Evolutionary conservation across 2,113 vertebrate genomes (phyloP).

Genomic region (Apistogramma diplotaenia): DNA sequence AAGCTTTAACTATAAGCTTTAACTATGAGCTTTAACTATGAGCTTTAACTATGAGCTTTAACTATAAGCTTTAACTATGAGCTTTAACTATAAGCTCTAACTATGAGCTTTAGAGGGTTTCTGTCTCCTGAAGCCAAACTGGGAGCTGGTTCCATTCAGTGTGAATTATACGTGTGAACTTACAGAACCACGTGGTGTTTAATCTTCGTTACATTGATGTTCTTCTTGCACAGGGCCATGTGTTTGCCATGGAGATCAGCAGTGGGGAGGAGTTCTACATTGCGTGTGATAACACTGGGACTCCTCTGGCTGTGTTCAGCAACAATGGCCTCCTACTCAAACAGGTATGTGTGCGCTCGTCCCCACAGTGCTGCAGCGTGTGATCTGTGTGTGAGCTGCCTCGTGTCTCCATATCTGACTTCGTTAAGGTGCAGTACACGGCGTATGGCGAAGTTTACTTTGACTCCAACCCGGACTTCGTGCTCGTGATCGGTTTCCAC

Average conservation of each 20-base stretch:
- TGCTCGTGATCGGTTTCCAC: conserved; percentile 95
- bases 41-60: too few relatives aligned
- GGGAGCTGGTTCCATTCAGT: too few relatives aligned
- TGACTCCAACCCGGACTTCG: conserved; percentile 97
- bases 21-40: too few relatives aligned
- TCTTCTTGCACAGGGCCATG: conserved; percentile 85
- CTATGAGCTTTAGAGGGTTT: too few relatives aligned
- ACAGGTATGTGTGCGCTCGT: conserved; percentile 71
- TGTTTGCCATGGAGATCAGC: conserved; percentile 99
- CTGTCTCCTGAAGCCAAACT: too few relatives aligned
- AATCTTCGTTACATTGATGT: too few relatives aligned
- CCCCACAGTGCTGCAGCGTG: too few relatives aligned
- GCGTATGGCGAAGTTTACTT: conserved; percentile 98
- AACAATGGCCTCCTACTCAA: conserved; percentile 95
- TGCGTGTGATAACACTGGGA: conserved; percentile 95
- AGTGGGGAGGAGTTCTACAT: conserved; percentile 99
- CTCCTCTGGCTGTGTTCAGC: conserved; percentile 94
- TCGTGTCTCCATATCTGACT: not conserved
- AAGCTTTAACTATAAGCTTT: too few relatives aligned
- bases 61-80: too few relatives aligned
- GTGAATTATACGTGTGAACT: too few relatives aligned
- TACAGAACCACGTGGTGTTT: too few relatives aligned
- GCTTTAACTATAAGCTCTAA: too few relatives aligned
- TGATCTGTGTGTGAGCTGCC: not conserved
- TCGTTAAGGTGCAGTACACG: conserved; percentile 86